Conservation (phyloP, 2,113 vertebrate species). For the Junco hyemalis region DNA sequence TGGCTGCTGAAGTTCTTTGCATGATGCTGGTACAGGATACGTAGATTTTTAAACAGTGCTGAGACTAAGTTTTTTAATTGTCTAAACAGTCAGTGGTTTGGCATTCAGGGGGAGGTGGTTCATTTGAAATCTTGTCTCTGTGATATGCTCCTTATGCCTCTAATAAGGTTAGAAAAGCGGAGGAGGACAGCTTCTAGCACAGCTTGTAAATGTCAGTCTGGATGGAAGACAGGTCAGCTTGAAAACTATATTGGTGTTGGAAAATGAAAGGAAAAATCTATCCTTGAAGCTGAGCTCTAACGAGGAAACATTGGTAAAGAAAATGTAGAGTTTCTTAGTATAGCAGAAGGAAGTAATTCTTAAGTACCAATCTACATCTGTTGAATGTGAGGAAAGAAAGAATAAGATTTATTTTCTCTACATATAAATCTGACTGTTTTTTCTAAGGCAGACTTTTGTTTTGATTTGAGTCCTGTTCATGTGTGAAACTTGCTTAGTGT, state of each 20-base stretch:
- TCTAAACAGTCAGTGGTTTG: slow-evolving; percentile 50
- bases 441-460: neutral
- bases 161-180: slow-evolving; percentile 52
- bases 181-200: slow-evolving; percentile 41
- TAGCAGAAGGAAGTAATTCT: neutral
- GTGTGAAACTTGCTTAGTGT: neutral
- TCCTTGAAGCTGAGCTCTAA: neutral
- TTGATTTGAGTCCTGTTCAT: neutral
- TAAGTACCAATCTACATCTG: neutral
- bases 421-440: neutral
- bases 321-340: neutral
- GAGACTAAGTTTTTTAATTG: slow-evolving; percentile 25
- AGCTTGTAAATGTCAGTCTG: slow-evolving; percentile 70
- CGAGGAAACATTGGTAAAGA: neutral
- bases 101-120: slow-evolving; percentile 54
- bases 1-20: neutral
- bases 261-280: slow-evolving; percentile 45
- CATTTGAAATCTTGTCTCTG: slow-evolving; percentile 55
- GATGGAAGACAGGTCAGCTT: slow-evolving; percentile 48
- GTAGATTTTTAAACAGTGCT: neutral
- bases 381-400: neutral
- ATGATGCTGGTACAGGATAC: neutral
- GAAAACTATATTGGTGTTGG: neutral
- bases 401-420: neutral
- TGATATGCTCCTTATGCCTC: slow-evolving; percentile 53